Evolutionary conservation across 1,140 invertebrate genomes (phyloP), one percentile per base, ranked within the genome.

Genomic region (Cydia amplana): DNA sequence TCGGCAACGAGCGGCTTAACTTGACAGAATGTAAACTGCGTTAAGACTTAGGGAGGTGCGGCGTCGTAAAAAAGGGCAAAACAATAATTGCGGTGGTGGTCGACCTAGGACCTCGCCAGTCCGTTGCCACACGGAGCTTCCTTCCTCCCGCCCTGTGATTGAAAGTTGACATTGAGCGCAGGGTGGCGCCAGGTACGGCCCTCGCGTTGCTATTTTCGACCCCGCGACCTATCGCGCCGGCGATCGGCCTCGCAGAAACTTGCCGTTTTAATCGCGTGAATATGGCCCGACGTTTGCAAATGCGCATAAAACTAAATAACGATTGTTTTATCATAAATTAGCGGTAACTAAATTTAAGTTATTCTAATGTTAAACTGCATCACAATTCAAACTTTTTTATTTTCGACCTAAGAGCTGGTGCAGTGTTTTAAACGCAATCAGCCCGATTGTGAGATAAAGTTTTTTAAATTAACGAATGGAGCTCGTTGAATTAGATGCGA

Each of bases 141-240:
- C 88, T 89, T 85, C 86, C 87, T 85, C 85, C 85, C 80, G 80
- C 79, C 72, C 83, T 43, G 79, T 90, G 91, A 90, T 91, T 91
- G 84, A 89, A 91, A 86, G 87, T 90, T 90, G 89, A 91, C 88
- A 91, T 92, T 90, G 88, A 90, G 84, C 84, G 83, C 80, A 78
- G 88, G 86, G 87, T 85, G 87, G 89, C 84, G 83, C 89, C 89
- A 90, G 89, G 91, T 83, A 91, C 90, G 86, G 85, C 83, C 80
- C 87, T 85, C 83, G 81, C 67, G 25, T 16, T 55, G 73, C 88
- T 91, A 89, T 90, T 91, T 91, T 85, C 90, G 89, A 91, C 89
- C 87, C 89, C 84, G 84, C 85, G 81, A 83, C 85, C 85, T 90
- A 91, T 91, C 88, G 86, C 87, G 77, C 74, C 84, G 86, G 87